phyloP scores from a whole-genome alignment of 2,113 vertebrate genomes.

The Ceyx melanurus region DNA sequence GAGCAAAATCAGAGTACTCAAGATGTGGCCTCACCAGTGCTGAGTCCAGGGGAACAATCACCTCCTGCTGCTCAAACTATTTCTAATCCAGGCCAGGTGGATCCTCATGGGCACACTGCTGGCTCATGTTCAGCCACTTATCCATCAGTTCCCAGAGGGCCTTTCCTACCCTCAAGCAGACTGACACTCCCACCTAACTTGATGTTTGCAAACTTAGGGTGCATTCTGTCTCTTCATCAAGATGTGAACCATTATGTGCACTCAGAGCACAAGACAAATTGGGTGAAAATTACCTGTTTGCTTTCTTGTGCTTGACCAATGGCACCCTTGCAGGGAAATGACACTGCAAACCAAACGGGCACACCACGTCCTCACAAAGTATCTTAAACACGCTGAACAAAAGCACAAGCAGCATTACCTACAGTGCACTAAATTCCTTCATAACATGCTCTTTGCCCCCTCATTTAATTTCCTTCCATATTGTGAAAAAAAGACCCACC shows the following conservation, averaged over 20 bases:
- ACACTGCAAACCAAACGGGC: not conserved
- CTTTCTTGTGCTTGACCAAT: conserved; percentile 15
- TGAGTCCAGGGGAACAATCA: no score
- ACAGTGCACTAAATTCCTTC: not conserved
- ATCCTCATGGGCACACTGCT: no score
- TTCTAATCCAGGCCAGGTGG: no score
- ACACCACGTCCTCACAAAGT: conserved; percentile 12
- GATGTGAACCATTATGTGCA: not conserved
- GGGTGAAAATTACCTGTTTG: conserved; percentile 3
- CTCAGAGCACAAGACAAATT: not conserved
- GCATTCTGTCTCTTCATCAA: no score
- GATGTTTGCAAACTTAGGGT: no score
- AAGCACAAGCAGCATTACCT: not conserved
- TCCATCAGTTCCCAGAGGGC: no score
- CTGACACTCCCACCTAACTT: no score
- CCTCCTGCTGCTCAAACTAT: no score
- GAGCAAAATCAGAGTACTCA: not conserved
- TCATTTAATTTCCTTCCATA: not conserved
- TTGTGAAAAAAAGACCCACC: not conserved
- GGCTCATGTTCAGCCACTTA: no score
- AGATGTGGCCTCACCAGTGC: no score
- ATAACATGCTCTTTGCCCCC: not conserved
- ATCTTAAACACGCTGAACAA: not conserved
- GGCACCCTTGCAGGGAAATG: conserved; percentile 13
- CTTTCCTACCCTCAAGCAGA: no score